Evolutionary conservation across 2,888 invertebrate species (phyloP).

Genomic region (Leptogaster cylindrica): DNA sequence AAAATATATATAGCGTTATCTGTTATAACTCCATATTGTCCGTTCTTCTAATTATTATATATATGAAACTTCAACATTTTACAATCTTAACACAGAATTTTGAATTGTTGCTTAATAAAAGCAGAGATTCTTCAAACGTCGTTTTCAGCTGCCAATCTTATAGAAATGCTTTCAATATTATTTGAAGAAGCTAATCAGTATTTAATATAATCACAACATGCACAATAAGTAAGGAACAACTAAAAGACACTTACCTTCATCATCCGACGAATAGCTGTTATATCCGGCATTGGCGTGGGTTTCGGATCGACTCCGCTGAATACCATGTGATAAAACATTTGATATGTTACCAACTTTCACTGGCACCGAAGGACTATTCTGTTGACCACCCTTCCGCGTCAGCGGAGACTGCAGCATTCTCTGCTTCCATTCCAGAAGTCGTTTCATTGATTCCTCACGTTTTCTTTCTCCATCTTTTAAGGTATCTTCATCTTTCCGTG

Average conservation of each 20-base stretch:
- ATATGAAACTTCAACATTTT: no score
- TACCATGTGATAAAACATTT: slow-evolving; percentile 55
- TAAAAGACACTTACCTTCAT: slow-evolving; percentile 80
- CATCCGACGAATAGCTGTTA: slow-evolving; percentile 87
- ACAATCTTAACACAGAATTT: no score
- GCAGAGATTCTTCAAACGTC: no score
- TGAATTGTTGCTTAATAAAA: no score
- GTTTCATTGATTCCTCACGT: slow-evolving; percentile 90
- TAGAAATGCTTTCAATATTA: slow-evolving; percentile 23
- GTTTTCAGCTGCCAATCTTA: slow-evolving; percentile 9
- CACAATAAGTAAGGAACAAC: slow-evolving; percentile 52
- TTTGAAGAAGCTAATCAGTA: background rate
- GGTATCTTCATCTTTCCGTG: slow-evolving; percentile 65
- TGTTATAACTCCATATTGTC: no score
- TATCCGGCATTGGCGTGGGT: slow-evolving; percentile 68
- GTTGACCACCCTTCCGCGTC: slow-evolving; percentile 76
- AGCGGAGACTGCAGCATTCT: slow-evolving; percentile 89
- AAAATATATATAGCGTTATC: no score
- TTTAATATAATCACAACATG: slow-evolving; percentile 15
- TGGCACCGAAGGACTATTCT: slow-evolving; percentile 60
- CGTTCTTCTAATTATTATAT: no score
- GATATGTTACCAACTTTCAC: slow-evolving; percentile 57
- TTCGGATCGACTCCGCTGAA: slow-evolving; percentile 62
- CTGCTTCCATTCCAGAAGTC: slow-evolving; percentile 89
- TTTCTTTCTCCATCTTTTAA: slow-evolving; percentile 75